Evolutionary conservation across 2,888 invertebrate species (phyloP).

Genomic region (Phyto melanocephala): DNA sequence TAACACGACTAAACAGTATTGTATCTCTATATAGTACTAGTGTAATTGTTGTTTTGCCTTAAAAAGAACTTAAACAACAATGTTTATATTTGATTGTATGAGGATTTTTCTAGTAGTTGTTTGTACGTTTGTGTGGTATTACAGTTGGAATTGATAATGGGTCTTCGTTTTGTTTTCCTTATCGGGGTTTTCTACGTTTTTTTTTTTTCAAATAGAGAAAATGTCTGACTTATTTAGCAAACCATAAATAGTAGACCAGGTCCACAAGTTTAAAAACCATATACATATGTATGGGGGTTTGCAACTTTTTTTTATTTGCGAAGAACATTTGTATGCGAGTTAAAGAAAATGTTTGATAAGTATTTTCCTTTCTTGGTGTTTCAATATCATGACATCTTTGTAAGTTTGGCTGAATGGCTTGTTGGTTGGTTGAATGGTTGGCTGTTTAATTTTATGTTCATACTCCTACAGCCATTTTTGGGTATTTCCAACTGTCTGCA

Average conservation of each 20-base stretch:
- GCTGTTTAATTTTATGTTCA: slow-evolving; percentile 30
- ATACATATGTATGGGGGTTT: slow-evolving; percentile 20
- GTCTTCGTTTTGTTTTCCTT: neutral
- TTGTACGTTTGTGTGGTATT: slow-evolving; percentile 3
- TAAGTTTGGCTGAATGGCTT: slow-evolving; percentile 17
- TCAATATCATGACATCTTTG: slow-evolving; percentile 49
- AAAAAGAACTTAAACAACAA: slow-evolving; percentile 9
- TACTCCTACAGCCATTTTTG: slow-evolving; percentile 60
- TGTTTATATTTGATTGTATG: slow-evolving; percentile 3
- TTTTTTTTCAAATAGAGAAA: neutral
- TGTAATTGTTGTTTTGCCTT: slow-evolving; percentile 30
- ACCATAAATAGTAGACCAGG: neutral
- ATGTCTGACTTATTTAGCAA: neutral
- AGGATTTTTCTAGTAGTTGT: slow-evolving; percentile 3
- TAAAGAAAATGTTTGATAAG: slow-evolving; percentile 28
- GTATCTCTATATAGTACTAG: neutral
- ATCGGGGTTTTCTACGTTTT: slow-evolving; percentile 1
- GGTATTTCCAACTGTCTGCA: slow-evolving; percentile 49
- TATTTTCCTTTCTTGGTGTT: slow-evolving; percentile 46
- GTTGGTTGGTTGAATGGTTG: neutral
- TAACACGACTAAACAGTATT: too few species aligned
- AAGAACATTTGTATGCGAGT: slow-evolving; percentile 23
- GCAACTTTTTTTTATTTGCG: neutral
- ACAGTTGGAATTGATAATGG: slow-evolving; percentile 43
- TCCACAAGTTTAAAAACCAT: slow-evolving; percentile 32